Evolutionary conservation across 2,797 vertebrate genomes (phyloP), one percentile per base, ranked within the genome.

Genomic region (Nannoperca obscura): DNA sequence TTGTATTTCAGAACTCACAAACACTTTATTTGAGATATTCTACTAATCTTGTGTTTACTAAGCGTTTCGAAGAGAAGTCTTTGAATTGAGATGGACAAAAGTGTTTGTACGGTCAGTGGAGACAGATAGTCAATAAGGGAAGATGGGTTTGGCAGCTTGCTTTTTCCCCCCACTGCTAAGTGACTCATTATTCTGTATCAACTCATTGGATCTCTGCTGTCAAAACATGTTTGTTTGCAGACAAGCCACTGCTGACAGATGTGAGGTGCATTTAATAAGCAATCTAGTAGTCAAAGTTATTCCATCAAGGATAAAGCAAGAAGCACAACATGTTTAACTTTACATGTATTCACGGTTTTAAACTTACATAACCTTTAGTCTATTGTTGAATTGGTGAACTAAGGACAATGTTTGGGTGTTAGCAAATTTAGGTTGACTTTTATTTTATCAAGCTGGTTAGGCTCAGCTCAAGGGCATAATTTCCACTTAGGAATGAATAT

Each of bases 131-230:
- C 90, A 79, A 90, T 89, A 87, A 64, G 27, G 54, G 36, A 75
- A 84, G 78, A 86, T 34, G 32, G 70, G 50, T 66, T 68, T 71
- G 54, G 80, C 86, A 80, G 78, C 72, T 78, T 75, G 71, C 47
- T 67, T 71, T 63, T 57, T 74, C 12, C 32, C 20, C 50, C 47
- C 38, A 11, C 44, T 59, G 60, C 78, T 86, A 90, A 88, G 80
- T 58, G 76, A 84, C 84, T 89, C 86, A 89, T 92, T 92, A 89
- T 87, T 91, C 82, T 78, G 74, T 85, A 88, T 91, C 82, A 89
- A 68, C 85, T 88, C 82, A 79, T 83, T 80, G 72, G 74, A 86
- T 91, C 78, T 76, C 57, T 75, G 70, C 87, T 88, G 87, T 91
- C 90, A 90, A 90, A 88, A 87, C 79, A 85, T 71, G 81, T 88